Evolutionary conservation across 2,113 vertebrate genomes (phyloP), one percentile per base, ranked within the genome.

Genomic region (Alethe diademata): DNA sequence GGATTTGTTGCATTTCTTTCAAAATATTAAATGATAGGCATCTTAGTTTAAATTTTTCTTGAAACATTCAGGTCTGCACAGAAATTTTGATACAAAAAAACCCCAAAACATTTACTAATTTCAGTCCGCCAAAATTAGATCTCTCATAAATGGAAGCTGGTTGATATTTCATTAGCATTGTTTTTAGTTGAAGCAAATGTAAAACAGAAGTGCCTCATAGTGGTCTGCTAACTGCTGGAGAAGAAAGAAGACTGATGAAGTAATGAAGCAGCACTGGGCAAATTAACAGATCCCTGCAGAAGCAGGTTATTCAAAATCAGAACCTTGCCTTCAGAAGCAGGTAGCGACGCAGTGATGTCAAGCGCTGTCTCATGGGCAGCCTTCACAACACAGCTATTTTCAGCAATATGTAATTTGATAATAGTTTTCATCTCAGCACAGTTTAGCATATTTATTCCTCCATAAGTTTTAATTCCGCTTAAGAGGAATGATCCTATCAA

Each of bases 401-500:
- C 78, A 65, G 50, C 20, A 79, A 62, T 73, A 69, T 24, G 60
- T 43, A 29, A 87, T 71, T 82, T 69, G 48, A 84, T 67, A 84
- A 69, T 40, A 7, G 82, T 87, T 91, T 93, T 70, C 14, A 87
- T 73, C 54, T 57, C 54, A 62, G 67, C 24, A 47, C 35, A 93
- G 65, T 90, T 88, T 92, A 78, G 72, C 17, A 35, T 95, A 88
- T 85, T 85, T 93, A 82, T 91, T 91, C 73, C 61, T 75, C 50
- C 6, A 1, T 85, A 91, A 78, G 29, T 94, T 90, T 93, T 91
- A 95, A 94, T 93, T 82, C 54, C 4, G 31, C 84, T 91, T 93
- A 91, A 92, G 66, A 89, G 23, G 80, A 92, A 91, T 87, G 84
- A 95, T 96, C 87, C 89, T 93, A 86, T 95, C 89, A 96, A 75